phyloP scores from a whole-genome alignment of 1,140 invertebrate species.

The Aphidius ervi region DNA sequence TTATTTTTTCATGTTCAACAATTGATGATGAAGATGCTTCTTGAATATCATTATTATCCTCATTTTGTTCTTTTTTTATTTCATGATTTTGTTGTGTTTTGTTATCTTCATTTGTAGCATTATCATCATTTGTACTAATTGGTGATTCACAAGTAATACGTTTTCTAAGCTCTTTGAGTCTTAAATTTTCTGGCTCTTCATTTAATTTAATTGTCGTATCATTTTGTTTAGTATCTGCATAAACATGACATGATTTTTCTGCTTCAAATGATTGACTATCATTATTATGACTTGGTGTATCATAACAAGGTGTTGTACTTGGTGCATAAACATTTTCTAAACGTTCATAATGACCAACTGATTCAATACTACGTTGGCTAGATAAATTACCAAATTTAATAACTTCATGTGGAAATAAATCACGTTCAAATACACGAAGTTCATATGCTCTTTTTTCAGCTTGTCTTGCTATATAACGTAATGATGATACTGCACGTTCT shows the following conservation, averaged over 20 bases:
- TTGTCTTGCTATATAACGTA: constrained; percentile 31
- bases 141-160: neutral
- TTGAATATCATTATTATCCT: constrained; percentile 18
- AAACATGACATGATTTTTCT: constrained; percentile 39
- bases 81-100: constrained; percentile 6
- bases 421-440: constrained; percentile 37
- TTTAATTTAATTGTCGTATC: constrained; percentile 5
- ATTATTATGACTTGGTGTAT: constrained; percentile 41
- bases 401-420: constrained; percentile 36
- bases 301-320: constrained; percentile 55
- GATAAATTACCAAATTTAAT: constrained; percentile 29
- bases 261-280: constrained; percentile 34
- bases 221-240: constrained; percentile 29
- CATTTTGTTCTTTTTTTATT: constrained; percentile 10
- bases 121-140: constrained; percentile 15
- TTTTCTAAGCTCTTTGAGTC: constrained; percentile 16
- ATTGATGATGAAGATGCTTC: constrained; percentile 1
- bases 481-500: constrained; percentile 27
- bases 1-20: neutral
- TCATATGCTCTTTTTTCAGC: constrained; percentile 35
- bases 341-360: constrained; percentile 46
- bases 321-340: constrained; percentile 59
- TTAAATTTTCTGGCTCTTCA: neutral
- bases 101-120: neutral
- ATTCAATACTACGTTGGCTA: constrained; percentile 46